Evolutionary conservation across 1,140 invertebrate genomes (phyloP).

Genomic region (Palaemon carinicauda): DNA sequence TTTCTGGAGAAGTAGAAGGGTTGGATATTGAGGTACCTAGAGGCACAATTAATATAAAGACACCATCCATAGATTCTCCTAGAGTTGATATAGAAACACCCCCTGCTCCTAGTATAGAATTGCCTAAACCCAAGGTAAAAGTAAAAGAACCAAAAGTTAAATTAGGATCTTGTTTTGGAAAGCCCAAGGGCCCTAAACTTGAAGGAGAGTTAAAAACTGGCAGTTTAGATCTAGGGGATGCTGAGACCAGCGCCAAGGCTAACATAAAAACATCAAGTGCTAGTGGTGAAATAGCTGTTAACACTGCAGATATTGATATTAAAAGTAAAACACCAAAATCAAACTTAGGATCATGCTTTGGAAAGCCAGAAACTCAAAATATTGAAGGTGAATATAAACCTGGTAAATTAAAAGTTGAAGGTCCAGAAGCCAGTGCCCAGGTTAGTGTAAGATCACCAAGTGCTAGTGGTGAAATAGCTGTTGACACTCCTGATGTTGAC

Average conservation of each 20-base stretch:
- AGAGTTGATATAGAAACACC: neutral
- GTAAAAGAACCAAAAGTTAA: neutral
- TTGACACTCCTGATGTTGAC: neutral
- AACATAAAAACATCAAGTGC: neutral
- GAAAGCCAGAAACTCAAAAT: constrained; percentile 22
- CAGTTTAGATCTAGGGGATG: constrained; percentile 5
- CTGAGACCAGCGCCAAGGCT: neutral
- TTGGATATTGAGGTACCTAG: neutral
- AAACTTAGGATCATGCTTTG: constrained; percentile 40
- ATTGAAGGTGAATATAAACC: constrained; percentile 3
- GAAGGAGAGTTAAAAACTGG: neutral
- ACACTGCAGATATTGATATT: neutral
- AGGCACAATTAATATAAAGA: neutral
- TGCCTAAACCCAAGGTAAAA: constrained; percentile 6
- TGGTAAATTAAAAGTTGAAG: neutral
- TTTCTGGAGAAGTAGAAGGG: neutral
- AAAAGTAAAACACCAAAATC: neutral
- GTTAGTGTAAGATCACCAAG: neutral
- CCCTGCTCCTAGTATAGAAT: neutral
- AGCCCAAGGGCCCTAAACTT: neutral
- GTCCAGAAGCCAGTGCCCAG: too few relatives aligned
- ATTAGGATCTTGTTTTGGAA: neutral
- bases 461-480: neutral
- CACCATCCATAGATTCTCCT: neutral
- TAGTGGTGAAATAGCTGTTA: neutral